Conservation (phyloP, 1,140 invertebrate species). For the Lutraria rhynchaena region DNA sequence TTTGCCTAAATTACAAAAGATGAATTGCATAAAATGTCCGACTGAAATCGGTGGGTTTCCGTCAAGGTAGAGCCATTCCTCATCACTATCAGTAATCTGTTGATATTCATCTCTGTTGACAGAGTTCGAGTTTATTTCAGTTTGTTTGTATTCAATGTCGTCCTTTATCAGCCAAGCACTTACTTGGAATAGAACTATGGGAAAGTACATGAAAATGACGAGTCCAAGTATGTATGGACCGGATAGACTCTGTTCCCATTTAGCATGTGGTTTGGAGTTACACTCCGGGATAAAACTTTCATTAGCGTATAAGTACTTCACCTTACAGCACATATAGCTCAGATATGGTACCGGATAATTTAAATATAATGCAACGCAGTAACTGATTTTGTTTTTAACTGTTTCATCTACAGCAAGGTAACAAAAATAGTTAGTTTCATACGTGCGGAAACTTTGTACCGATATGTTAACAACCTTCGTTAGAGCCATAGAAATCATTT, state of each 20-base stretch:
- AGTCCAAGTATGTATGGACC: conserved; percentile 38
- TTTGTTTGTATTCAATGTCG: background rate
- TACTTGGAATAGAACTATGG: conserved; percentile 21
- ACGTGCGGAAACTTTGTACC: background rate
- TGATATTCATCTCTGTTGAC: background rate
- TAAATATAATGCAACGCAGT: conserved; percentile 36
- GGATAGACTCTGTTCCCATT: background rate
- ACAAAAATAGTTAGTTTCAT: conserved; percentile 35
- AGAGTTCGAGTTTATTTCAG: background rate
- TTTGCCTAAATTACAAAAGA: background rate
- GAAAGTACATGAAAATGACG: conserved; percentile 13
- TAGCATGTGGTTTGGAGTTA: background rate
- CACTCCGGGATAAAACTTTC: too few species aligned
- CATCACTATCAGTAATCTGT: background rate
- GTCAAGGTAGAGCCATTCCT: conserved; percentile 28
- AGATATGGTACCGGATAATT: conserved; percentile 7
- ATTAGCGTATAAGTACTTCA: background rate
- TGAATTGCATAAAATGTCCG: background rate
- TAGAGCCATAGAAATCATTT: background rate
- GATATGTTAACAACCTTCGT: background rate
- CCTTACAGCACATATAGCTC: conserved; percentile 13
- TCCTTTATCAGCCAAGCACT: conserved; percentile 5
- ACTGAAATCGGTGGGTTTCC: conserved; percentile 28
- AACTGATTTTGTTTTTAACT: background rate
- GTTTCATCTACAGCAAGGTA: background rate